Evolutionary conservation across 2,797 vertebrate species (phyloP), one percentile per base, ranked within the genome.

Genomic region (Pangasius krempfi): DNA sequence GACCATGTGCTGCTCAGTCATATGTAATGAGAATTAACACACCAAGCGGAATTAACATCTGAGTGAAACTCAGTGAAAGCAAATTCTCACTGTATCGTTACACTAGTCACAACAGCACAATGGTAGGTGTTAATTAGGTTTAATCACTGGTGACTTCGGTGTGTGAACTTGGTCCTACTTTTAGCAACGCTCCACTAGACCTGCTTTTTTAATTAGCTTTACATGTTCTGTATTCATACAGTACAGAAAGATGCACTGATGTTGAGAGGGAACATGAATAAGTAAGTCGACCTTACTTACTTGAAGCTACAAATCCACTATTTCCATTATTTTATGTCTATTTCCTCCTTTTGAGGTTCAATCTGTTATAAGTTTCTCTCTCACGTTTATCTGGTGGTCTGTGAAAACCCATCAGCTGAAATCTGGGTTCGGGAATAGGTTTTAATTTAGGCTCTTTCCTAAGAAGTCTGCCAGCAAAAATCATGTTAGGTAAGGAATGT

Each of bases 61-160:
- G 20, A 70, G 62, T 56, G n/a, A 18, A 76, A 16, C 37, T n/a
- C n/a, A n/a, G n/a, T 64, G 37, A 44, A 44, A 18, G 25, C 40
- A 14, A 44, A 30, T 76, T 60, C 40, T 10, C 8, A 27, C 27
- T 52, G 20, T 37, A 44, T 33, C 25, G 52, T 33, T 50, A 33
- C 33, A 79, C 58, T 22, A n/a, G n/a, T 54, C 44, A 37, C 84
- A 37, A 73, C 52, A 64, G 4, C 44, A 64, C n/a, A 50, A 16
- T 7, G 18, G 37, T 52, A 37, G 47, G 44, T 80, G 86, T 54
- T 86, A 66, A 87, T 80, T 27, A 83, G 80, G 37, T 62, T 80
- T 80, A 54, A 75, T 68, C 68, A 40, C 68, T 73, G 62, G 27
- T 54, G 44, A 80, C n/a, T 27, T 52, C 30, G 16, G 4, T 62